Base-by-base conservation (phyloP, 2,888 invertebrate genomes). In the Copidosoma aretas region DNA sequence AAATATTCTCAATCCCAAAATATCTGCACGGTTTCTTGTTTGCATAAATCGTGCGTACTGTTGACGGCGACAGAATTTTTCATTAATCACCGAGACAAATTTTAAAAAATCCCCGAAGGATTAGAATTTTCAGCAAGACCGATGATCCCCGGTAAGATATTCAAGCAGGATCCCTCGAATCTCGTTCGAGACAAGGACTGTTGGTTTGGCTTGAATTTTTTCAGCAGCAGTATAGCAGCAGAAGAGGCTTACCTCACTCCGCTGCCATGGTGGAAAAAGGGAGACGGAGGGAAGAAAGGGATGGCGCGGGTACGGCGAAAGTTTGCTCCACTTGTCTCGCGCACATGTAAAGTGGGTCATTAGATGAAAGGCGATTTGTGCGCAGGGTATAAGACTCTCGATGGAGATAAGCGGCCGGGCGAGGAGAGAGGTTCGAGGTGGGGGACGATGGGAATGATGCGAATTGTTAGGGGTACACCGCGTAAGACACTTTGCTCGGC, bases 281-380 rank as follows among this genome's bases (percentile, higher is more conserved):
- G 10, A 46, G 12, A 19, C 17, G 19, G 17, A n/a, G 10, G 5
- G 22, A 17, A 10, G 2, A 15, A 51, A 19, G 25, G 41, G 24
- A 8, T 46, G 15, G 14, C 43, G 14, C 14, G 51, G 56, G 49
- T 51, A 41, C 15, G 17, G 51, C 51, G 39, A 60, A 56, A 64
- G 32, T 62, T 65, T 39, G 19, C 17, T 32, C 32, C 32, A 32
- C 32, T 32, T 46, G 17, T n/a, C 21, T 1, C 24, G 49, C 5
- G 51, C 58, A 24, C 15, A 57, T 54, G 67, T 32, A 64, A 67
- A 71, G 39, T 67, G 56, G 61, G 64, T 61, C 60, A 61, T 64
- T 67, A 64, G 64, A 64, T 67, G 59, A 67, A 61, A 54, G 22
- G 43, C 63, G 70, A 70, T 66, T 63, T 56, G 59, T 54, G 19